phyloP scores from a whole-genome alignment of 37 sponge, comb jelly and placozoan species.

The Chondrosia reniformis region DNA sequence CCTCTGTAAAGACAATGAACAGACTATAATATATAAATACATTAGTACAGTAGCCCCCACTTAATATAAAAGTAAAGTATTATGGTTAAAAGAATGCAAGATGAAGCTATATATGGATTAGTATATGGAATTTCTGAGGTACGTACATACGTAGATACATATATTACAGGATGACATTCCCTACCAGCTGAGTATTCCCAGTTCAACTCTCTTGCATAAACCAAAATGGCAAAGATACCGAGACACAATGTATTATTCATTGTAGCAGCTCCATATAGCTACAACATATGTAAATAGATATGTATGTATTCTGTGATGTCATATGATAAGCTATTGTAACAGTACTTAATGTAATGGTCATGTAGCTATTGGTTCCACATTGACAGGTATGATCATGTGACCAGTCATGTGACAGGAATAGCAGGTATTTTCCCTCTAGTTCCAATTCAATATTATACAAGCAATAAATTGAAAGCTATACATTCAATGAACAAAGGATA shows the following conservation, averaged over 20 bases:
- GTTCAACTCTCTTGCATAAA: conserved; percentile 60
- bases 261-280: conserved; percentile 93
- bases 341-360: not conserved
- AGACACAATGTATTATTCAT: conserved; percentile 95
- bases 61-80: not conserved
- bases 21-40: not conserved
- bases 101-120: not conserved
- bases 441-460: too few species aligned
- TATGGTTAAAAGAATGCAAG: not conserved
- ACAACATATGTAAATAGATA: not conserved
- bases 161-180: not conserved
- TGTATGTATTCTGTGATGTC: not conserved
- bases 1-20: conserved; percentile 45
- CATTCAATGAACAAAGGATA: too few species aligned
- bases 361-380: not conserved
- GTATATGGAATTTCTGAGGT: too few species aligned
- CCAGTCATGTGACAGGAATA: not conserved
- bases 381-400: not conserved
- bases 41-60: not conserved
- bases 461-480: too few species aligned
- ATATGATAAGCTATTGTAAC: not conserved
- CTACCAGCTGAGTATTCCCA: conserved; percentile 90
- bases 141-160: not conserved
- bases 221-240: conserved; percentile 80
- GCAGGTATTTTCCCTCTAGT: too few species aligned